Percentiles rank a stretch among this genome's conserved stretches.
Conservation (phyloP, 2,113 vertebrate species). For the Loxodonta africana region DNA sequence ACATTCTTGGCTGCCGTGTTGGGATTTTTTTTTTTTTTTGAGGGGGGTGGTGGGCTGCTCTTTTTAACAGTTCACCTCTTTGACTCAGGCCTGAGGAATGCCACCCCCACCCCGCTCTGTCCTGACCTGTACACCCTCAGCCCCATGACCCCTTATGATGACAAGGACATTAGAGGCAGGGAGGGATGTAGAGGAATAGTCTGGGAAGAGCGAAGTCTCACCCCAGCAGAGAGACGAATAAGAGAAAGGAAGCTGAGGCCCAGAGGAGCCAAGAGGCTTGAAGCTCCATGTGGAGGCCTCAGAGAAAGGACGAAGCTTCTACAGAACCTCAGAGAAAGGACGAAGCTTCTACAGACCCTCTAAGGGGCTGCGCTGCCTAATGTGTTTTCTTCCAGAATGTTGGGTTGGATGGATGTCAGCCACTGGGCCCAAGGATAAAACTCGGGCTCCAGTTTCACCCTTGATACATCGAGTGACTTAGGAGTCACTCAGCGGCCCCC, state of each 20-base stretch:
- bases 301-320: not conserved
- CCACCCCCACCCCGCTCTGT: not conserved
- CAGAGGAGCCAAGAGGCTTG: not conserved
- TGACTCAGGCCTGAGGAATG: constrained; percentile 56
- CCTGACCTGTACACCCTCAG: not conserved
- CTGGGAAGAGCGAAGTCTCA: not conserved
- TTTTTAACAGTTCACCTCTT: not conserved
- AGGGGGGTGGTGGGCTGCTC: not conserved
- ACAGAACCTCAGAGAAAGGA: not conserved
- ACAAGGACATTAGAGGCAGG: not conserved
- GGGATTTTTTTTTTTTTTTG: not conserved
- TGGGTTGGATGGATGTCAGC: not conserved
- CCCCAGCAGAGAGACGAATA: rapidly evolving
- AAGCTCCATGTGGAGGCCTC: rapidly evolving
- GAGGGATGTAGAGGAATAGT: no score
- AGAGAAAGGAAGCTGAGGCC: not conserved
- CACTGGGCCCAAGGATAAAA: not conserved
- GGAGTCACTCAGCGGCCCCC: not conserved
- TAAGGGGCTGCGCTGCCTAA: rapidly evolving
- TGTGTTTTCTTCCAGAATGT: not conserved
- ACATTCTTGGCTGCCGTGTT: constrained; percentile 11
- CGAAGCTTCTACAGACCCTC: rapidly evolving
- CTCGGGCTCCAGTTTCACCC: not conserved
- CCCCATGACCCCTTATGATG: not conserved
- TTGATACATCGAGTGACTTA: not conserved